Percentiles rank a stretch among this genome's conserved stretches.
phyloP scores from a whole-genome alignment of 2,113 vertebrate species.

The Larimichthys crocea region DNA sequence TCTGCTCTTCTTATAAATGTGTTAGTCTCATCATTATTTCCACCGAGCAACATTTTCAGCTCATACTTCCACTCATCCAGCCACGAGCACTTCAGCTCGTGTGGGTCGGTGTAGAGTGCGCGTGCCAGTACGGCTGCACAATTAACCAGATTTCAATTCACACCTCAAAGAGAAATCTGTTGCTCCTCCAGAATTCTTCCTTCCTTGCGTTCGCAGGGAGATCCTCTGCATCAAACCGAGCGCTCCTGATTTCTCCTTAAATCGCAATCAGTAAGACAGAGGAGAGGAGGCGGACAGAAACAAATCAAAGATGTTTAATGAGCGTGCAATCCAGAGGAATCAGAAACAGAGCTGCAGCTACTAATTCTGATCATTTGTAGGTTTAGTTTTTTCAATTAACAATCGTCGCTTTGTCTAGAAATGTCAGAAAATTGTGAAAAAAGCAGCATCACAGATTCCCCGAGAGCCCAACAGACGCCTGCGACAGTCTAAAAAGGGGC shows the following conservation, averaged over 20 bases:
- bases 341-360: no score
- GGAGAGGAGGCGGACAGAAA: not conserved
- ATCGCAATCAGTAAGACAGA: not conserved
- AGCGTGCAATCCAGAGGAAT: no score
- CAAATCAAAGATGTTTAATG: not conserved
- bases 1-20: conserved; percentile 28
- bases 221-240: not conserved
- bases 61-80: not conserved
- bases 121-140: not conserved
- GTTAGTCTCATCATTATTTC: conserved; percentile 34
- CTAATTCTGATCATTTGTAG: no score
- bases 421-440: no score
- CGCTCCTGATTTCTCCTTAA: not conserved
- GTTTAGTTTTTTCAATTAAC: no score
- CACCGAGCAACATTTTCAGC: not conserved
- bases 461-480: no score
- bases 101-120: not conserved
- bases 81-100: not conserved
- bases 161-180: no score
- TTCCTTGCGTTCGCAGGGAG: no score
- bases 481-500: no score
- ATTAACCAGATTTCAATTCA: not conserved
- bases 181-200: no score
- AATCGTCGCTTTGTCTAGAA: no score
- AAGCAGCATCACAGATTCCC: no score